phyloP scores from a whole-genome alignment of 1,140 invertebrate species.

The Lucilia sericata region DNA sequence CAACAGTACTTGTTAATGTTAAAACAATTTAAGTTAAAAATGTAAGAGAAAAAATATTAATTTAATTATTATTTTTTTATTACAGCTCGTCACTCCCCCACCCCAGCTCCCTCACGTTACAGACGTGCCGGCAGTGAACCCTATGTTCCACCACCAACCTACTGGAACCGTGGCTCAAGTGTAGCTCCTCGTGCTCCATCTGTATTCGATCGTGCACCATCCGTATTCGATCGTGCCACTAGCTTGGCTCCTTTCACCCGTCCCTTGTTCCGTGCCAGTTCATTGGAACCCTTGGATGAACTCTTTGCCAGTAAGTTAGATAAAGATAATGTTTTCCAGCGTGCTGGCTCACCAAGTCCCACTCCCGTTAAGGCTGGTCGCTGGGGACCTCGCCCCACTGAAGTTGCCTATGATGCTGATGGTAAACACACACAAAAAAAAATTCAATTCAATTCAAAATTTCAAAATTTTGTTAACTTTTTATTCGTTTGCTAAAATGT shows the following conservation, averaged over 20 bases:
- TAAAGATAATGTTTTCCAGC: conserved; percentile 62
- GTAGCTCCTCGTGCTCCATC: conserved; percentile 56
- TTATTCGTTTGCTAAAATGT: neutral
- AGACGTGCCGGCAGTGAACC: conserved; percentile 63
- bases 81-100: conserved; percentile 61
- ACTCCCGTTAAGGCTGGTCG: conserved; percentile 77
- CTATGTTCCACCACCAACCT: conserved; percentile 62
- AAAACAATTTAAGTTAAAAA: too few relatives aligned
- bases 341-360: conserved; percentile 72
- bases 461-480: neutral
- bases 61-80: neutral
- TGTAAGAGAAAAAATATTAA: neutral
- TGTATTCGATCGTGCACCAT: conserved; percentile 51
- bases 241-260: conserved; percentile 64
- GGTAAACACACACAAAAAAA: conserved; percentile 69
- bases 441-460: neutral
- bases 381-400: conserved; percentile 74
- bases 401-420: conserved; percentile 78
- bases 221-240: conserved; percentile 64
- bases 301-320: conserved; percentile 71
- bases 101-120: conserved; percentile 56
- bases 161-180: conserved; percentile 61
- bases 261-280: conserved; percentile 66
- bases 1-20: too few relatives aligned
- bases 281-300: conserved; percentile 69